Evolutionary conservation across 2,113 vertebrate species (phyloP).

Genomic region (Cheilinus undulatus): DNA sequence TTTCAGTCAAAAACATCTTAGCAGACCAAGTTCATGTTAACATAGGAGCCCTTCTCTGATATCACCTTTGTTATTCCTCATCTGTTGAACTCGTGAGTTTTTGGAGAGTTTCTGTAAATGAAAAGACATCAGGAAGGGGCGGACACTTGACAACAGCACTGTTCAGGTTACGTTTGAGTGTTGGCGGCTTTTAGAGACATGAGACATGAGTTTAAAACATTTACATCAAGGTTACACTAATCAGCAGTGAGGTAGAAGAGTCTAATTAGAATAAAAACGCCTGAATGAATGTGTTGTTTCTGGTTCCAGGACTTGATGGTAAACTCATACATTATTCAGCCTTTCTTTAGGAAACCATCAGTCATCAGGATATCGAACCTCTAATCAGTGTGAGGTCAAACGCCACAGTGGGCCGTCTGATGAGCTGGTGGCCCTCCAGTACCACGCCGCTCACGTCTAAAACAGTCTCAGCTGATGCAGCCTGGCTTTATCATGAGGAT

Average conservation of each 20-base stretch:
- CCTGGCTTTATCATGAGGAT: conserved; percentile 17
- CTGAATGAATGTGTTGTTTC: background rate
- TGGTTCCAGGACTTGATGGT: background rate
- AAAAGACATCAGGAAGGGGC: too few species aligned
- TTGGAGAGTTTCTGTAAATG: too few species aligned
- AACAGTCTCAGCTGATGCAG: conserved; percentile 3
- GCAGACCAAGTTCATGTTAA: too few species aligned
- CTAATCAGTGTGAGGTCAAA: conserved; percentile 7
- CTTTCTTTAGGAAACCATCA: conserved; percentile 1
- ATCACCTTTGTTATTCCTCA: too few species aligned
- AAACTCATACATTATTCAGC: background rate
- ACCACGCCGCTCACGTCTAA: conserved; percentile 3
- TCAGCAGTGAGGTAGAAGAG: background rate
- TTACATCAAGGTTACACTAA: background rate
- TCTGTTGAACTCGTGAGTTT: too few species aligned
- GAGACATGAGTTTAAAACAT: background rate
- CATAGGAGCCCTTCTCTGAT: too few species aligned
- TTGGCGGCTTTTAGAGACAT: background rate
- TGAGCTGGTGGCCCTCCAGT: background rate
- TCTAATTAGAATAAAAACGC: conserved; percentile 7
- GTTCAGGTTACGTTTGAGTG: too few species aligned
- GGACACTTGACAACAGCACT: too few species aligned
- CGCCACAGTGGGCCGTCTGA: background rate
- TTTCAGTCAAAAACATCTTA: too few species aligned
- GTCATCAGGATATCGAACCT: background rate